Conservation (phyloP, 2,113 vertebrate genomes). For the Actenoides hombroni region DNA sequence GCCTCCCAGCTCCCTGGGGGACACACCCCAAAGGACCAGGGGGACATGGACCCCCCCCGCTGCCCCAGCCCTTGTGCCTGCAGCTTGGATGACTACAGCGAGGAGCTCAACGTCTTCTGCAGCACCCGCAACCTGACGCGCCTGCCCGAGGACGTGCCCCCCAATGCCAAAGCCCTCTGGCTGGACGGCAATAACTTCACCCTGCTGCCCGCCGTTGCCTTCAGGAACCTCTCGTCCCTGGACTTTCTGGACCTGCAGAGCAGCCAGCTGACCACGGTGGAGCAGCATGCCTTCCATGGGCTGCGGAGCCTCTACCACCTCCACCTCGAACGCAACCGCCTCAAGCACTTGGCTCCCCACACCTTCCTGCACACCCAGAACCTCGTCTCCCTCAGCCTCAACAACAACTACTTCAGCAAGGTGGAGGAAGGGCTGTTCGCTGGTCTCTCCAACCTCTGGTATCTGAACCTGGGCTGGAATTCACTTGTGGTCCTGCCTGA, state of each 20-base stretch:
- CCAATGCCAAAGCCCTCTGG: slow-evolving; percentile 82
- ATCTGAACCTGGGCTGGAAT: slow-evolving; percentile 94
- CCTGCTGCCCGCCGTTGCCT: slow-evolving; percentile 73
- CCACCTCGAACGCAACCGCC: slow-evolving; percentile 86
- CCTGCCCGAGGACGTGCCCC: slow-evolving; percentile 80
- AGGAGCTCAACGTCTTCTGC: slow-evolving; percentile 90
- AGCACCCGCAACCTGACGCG: slow-evolving; percentile 83
- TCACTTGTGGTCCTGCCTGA: slow-evolving; percentile 88
- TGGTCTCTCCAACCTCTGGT: slow-evolving; percentile 90
- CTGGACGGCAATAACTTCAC: slow-evolving; percentile 89
- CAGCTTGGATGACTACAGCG: slow-evolving; percentile 80
- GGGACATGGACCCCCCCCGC: slow-evolving; percentile 47
- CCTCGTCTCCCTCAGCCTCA: slow-evolving; percentile 87
- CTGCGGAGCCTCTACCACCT: slow-evolving; percentile 83
- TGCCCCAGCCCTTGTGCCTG: slow-evolving; percentile 87
- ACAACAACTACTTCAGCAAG: slow-evolving; percentile 86
- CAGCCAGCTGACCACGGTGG: slow-evolving; percentile 79
- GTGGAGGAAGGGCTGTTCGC: slow-evolving; percentile 88
- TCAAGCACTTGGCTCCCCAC: slow-evolving; percentile 77
- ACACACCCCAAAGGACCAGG: neutral
- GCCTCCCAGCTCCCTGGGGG: neutral
- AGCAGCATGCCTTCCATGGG: slow-evolving; percentile 84
- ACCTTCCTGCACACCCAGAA: slow-evolving; percentile 85
- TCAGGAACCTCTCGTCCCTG: slow-evolving; percentile 82
- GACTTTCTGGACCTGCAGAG: slow-evolving; percentile 92